Evolutionary conservation across 2,888 invertebrate genomes (phyloP).

Genomic region (Nemurella pictetii): DNA sequence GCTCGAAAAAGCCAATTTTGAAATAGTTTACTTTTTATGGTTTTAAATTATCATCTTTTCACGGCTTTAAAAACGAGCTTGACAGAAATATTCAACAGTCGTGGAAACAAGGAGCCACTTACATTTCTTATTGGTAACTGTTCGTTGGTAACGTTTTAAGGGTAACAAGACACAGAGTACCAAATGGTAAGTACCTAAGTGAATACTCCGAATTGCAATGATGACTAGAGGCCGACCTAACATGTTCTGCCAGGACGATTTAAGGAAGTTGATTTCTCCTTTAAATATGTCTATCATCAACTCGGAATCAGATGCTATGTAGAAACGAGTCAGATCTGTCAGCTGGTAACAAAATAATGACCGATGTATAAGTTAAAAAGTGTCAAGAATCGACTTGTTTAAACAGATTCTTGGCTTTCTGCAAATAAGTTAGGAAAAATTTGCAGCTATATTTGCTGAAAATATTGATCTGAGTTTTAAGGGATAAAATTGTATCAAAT

Average conservation of each 20-base stretch:
- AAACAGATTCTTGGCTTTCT: too few species aligned
- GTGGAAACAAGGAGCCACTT: too few species aligned
- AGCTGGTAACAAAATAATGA: slow-evolving; percentile 63
- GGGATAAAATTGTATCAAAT: too few species aligned
- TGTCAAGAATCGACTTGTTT: slow-evolving; percentile 3
- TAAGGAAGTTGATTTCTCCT: slow-evolving; percentile 96
- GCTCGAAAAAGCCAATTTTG: too few species aligned
- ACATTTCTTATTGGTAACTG: too few species aligned
- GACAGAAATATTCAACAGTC: too few species aligned
- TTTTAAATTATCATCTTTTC: too few species aligned
- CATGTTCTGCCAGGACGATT: slow-evolving; percentile 97
- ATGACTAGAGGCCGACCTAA: slow-evolving; percentile 95
- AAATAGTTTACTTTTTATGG: too few species aligned
- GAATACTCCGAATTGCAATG: slow-evolving; percentile 83
- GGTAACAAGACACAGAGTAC: background rate
- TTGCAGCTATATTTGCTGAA: background rate
- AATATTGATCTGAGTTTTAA: background rate
- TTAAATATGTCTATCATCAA: slow-evolving; percentile 97
- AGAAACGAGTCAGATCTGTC: slow-evolving; percentile 96
- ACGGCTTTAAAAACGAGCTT: too few species aligned
- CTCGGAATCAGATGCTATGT: slow-evolving; percentile 97
- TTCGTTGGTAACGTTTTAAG: background rate
- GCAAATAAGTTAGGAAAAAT: too few species aligned
- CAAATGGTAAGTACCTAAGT: slow-evolving; percentile 71
- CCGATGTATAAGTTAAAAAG: background rate